These are phyloP conservation scores for Patiria pectinifera DNA, from an alignment of 53 echinoderm and acorn worm species.

Conservation along the genomic window DNA sequence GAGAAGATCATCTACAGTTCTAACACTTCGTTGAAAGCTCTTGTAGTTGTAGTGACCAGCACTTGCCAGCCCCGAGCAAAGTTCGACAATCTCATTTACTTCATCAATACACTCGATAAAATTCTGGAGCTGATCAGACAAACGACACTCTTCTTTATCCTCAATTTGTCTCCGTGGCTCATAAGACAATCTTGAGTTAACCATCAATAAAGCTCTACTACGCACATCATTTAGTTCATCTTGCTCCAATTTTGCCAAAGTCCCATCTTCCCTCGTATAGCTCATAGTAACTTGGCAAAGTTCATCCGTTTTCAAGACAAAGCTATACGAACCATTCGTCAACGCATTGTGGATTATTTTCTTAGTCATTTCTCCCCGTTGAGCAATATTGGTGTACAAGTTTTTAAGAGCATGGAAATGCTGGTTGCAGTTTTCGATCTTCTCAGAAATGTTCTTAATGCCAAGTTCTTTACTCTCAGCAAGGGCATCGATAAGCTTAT, in stretches of 20 bases:
- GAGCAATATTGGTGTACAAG: conserved; percentile 68
- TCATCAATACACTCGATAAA: conserved; percentile 43
- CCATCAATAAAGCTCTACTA: conserved; percentile 60
- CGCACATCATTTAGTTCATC: conserved; percentile 58
- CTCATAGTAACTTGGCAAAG: conserved; percentile 44
- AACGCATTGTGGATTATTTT: conserved; percentile 46
- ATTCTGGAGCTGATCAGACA: not conserved
- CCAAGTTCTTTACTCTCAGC: conserved; percentile 33
- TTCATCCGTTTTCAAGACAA: conserved; percentile 32
- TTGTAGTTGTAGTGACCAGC: conserved; percentile 61
- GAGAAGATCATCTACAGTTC: not conserved
- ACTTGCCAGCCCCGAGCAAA: conserved; percentile 37
- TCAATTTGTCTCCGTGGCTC: not conserved
- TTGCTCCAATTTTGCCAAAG: conserved; percentile 28
- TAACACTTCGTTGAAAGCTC: conserved; percentile 31
- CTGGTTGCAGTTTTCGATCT: conserved; percentile 58
- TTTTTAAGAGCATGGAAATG: conserved; percentile 63
- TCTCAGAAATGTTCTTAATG: conserved; percentile 50
- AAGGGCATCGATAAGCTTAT: conserved; percentile 62
- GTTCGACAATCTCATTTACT: conserved; percentile 51
- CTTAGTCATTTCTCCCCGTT: conserved; percentile 66
- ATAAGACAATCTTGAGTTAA: conserved; percentile 18
- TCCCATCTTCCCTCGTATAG: conserved; percentile 46
- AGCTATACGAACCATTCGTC: conserved; percentile 16
- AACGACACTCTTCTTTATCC: not conserved